Evolutionary conservation across 2,797 vertebrate species (phyloP).

Genomic region (Choloepus didactylus): DNA sequence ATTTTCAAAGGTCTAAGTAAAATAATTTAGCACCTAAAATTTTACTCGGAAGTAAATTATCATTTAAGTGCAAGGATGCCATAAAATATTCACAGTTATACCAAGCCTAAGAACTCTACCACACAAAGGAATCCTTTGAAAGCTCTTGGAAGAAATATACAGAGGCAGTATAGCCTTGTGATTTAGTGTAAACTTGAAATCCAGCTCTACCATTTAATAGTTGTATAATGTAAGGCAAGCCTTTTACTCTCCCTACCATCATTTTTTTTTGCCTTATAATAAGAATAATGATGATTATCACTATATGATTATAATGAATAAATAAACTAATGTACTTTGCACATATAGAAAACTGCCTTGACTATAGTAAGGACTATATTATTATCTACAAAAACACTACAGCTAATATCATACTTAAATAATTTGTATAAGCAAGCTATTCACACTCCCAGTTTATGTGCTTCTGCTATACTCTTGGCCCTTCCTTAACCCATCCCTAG

Average conservation of each 20-base stretch:
- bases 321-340: neutral
- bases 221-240: neutral
- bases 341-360: neutral
- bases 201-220: too few species aligned
- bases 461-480: neutral
- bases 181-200: neutral
- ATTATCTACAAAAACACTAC: neutral
- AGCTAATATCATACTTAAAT: neutral
- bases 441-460: neutral
- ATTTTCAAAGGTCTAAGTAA: too few species aligned
- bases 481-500: neutral
- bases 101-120: neutral
- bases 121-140: neutral
- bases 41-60: neutral
- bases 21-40: neutral
- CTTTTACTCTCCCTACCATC: neutral
- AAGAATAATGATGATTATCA: neutral
- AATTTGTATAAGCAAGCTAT: neutral
- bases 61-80: neutral
- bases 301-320: neutral
- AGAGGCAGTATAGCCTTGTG: neutral
- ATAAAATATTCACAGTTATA: neutral
- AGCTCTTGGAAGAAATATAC: neutral
- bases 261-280: neutral
- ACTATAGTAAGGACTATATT: neutral